Percentiles rank a stretch among this genome's conserved stretches.
Evolutionary conservation across 2,888 invertebrate species (phyloP).

Genomic region (Euclidia mi): DNA sequence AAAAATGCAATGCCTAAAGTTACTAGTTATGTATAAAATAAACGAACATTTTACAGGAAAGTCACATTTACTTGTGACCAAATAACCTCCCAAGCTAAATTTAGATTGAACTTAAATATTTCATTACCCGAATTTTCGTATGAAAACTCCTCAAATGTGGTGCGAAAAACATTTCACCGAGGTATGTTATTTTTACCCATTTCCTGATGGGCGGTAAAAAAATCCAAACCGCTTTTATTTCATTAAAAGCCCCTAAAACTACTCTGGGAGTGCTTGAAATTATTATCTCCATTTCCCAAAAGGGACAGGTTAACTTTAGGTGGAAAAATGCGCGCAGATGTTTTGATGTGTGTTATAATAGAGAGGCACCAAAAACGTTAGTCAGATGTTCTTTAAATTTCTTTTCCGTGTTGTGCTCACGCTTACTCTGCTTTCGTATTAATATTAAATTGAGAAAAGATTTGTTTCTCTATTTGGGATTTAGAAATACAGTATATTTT

Average conservation of each 20-base stretch:
- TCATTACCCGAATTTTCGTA: not conserved
- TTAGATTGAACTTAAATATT: conserved; percentile 1
- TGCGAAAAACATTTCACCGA: conserved; percentile 29
- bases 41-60: too few species aligned
- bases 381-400: not conserved
- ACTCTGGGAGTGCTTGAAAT: conserved; percentile 41
- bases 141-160: conserved; percentile 16
- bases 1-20: too few species aligned
- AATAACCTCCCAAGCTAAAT: too few species aligned
- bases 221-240: conserved; percentile 44
- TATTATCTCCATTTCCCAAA: conserved; percentile 40
- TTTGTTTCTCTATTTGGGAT: conserved; percentile 1
- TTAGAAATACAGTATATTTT: too few species aligned
- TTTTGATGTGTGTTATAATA: too few species aligned
- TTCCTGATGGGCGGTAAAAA: conserved; percentile 17
- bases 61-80: too few species aligned
- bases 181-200: conserved; percentile 40
- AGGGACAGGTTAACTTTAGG: conserved; percentile 24
- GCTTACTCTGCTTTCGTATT: not conserved
- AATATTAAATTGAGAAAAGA: conserved; percentile 2
- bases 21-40: too few species aligned
- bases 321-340: conserved; percentile 20
- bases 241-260: conserved; percentile 50
- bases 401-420: not conserved
- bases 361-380: not conserved